Percentiles rank a stretch among this genome's conserved stretches.
phyloP scores from a whole-genome alignment of 2,888 invertebrate genomes.

The Drosophila multiciliata region DNA sequence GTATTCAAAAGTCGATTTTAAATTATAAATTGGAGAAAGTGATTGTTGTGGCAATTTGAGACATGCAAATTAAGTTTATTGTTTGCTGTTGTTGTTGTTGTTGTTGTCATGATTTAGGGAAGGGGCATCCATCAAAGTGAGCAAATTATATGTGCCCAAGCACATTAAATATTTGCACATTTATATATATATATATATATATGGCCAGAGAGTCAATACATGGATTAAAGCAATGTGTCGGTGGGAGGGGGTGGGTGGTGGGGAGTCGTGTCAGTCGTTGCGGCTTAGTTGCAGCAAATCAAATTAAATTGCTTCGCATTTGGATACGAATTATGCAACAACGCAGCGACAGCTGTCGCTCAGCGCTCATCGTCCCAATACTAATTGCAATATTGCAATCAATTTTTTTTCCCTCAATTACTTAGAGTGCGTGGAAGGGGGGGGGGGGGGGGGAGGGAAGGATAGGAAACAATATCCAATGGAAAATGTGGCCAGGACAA shows the following conservation, averaged over 20 bases:
- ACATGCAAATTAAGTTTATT: conserved; percentile 66
- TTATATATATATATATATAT: not conserved
- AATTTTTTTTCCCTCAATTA: conserved; percentile 46
- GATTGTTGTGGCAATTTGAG: conserved; percentile 24
- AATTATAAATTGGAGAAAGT: not conserved
- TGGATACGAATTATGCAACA: conserved; percentile 34
- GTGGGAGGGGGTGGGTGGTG: too few relatives aligned
- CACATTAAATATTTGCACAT: not conserved
- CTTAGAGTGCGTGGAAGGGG: conserved; percentile 22
- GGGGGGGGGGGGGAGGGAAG: not conserved
- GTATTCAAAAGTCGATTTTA: conserved; percentile 7
- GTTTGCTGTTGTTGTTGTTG: conserved; percentile 25
- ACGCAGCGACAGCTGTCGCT: conserved; percentile 17
- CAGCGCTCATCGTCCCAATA: conserved; percentile 3
- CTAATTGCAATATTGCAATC: conserved; percentile 31
- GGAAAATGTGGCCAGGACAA: not conserved
- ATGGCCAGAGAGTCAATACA: not conserved
- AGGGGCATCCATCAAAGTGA: conserved; percentile 13
- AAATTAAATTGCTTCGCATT: conserved; percentile 58
- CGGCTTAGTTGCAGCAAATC: conserved; percentile 25
- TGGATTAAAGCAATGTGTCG: too few relatives aligned
- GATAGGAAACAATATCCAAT: not conserved
- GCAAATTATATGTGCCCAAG: conserved; percentile 46
- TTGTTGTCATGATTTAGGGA: conserved; percentile 20
- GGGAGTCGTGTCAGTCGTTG: not conserved